These are phyloP conservation scores for Circaetus cinerascens DNA, from an alignment of 2,113 vertebrate species.

Conservation along the genomic window DNA sequence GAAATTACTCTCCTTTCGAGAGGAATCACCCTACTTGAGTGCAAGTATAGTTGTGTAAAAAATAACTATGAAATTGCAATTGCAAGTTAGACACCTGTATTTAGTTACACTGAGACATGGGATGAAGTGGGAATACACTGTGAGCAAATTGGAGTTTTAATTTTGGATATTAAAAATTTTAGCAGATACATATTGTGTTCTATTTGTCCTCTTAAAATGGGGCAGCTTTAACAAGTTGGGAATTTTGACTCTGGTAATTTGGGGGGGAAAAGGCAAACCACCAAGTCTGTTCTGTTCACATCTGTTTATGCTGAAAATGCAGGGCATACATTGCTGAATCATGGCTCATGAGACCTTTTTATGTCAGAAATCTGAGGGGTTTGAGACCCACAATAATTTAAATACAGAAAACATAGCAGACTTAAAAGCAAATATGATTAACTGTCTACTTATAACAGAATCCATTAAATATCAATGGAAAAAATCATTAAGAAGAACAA, in stretches of 20 bases:
- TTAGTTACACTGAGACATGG: not conserved
- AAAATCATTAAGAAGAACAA: not conserved
- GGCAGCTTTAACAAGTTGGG: not conserved
- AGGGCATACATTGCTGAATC: not conserved
- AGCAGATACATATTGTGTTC: fast-evolving
- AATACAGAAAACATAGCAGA: not conserved
- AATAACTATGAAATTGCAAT: not conserved
- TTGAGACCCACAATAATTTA: not conserved
- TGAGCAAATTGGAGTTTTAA: not conserved
- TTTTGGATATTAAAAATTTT: not conserved
- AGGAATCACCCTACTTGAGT: not conserved
- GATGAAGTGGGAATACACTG: not conserved
- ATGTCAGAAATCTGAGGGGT: not conserved
- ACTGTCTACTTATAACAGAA: not conserved
- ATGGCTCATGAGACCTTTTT: not conserved
- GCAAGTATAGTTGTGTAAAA: not conserved
- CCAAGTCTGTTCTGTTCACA: fast-evolving
- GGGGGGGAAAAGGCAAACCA: fast-evolving
- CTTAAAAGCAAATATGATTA: not conserved
- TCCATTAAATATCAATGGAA: not conserved
- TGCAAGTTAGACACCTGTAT: not conserved
- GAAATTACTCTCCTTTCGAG: not conserved
- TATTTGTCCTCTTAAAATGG: not conserved
- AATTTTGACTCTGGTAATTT: not conserved
- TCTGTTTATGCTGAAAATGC: not conserved